Evolutionary conservation across 1,140 invertebrate genomes (phyloP), one percentile per base, ranked within the genome.

Genomic region (Zaprionus inermis): DNA sequence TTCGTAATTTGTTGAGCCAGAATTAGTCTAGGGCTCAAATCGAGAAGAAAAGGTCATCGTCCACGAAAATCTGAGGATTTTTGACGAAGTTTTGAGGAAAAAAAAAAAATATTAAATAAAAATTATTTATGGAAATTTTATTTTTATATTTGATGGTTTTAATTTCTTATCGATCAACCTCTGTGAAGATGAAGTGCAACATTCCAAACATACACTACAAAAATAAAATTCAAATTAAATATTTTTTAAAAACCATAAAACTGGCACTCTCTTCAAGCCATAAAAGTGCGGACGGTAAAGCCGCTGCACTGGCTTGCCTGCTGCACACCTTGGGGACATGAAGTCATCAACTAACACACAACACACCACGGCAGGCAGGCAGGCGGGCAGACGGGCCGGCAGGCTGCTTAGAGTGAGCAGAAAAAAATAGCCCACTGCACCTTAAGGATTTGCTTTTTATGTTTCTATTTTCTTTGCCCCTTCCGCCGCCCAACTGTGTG

Each of bases 371-470:
- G 1, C 22, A 30, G 6, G 9, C 38, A 44, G 38, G n/a, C 38
- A 18, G 24, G 24, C 24, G 16, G 38, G n/a, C 38, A 7, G 4
- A 0, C 22, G 18, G 5, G 7, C 22, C 4, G 14, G 6, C 36
- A 38, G 38, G n/a, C 38, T 44, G 38, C 38, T 44, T 44, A 44
- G 38, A 16, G 38, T 44, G 38, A 70, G 28, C 38, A 63, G 24
- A 73, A 74, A 76, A 76, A 72, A 73, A 63, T 78, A 68, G 69
- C 77, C 68, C 58, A 73, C 69, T 76, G 77, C 69, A 71, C 74
- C 74, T 79, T 72, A 44, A 79, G 77, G 77, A 79, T 79, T 79
- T 79, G 69, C 74, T 72, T 79, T 79, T 79, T 79, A 79, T 79
- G 77, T 79, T 79, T 79, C 76, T 79, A 79, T 79, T 79, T 72